Percentiles rank a stretch among this genome's conserved stretches.
Evolutionary conservation across 2,113 vertebrate species (phyloP).

Genomic region (Eptesicus fuscus): DNA sequence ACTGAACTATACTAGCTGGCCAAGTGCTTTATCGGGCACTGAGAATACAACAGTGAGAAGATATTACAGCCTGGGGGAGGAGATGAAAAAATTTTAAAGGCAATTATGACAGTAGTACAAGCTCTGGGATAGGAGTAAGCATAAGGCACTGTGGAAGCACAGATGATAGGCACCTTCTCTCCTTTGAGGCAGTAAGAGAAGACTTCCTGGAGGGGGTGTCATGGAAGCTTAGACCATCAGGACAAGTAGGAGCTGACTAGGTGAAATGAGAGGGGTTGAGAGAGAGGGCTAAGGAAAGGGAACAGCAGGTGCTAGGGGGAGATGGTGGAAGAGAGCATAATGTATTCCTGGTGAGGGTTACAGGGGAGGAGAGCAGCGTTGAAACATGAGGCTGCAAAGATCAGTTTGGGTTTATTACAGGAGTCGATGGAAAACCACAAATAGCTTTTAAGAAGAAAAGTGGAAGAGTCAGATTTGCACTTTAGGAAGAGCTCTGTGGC

Average conservation of each 20-base stretch:
- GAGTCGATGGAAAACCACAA: not conserved
- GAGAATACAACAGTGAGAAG: not conserved
- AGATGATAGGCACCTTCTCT: not conserved
- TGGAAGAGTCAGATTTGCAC: not conserved
- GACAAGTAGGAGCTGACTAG: not conserved
- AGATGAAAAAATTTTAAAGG: not conserved
- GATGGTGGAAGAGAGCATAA: not conserved
- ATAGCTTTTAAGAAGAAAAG: not conserved
- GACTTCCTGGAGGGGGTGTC: not conserved
- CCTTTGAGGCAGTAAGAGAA: not conserved
- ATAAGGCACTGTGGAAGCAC: not conserved
- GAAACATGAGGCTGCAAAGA: not conserved
- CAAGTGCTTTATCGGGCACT: not conserved
- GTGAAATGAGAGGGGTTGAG: not conserved
- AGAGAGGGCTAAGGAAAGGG: not conserved
- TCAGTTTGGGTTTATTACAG: not conserved
- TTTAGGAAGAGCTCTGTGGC: not conserved
- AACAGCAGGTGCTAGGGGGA: not conserved
- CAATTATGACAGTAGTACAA: not conserved
- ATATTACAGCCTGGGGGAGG: not conserved
- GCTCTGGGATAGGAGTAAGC: not conserved
- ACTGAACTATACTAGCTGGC: not conserved
- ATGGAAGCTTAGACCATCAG: not conserved
- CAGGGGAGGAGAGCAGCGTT: not conserved
- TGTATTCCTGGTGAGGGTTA: rapidly evolving